Base-by-base conservation (phyloP, 2,797 vertebrate genomes). In the Siniperca scherzeri region DNA sequence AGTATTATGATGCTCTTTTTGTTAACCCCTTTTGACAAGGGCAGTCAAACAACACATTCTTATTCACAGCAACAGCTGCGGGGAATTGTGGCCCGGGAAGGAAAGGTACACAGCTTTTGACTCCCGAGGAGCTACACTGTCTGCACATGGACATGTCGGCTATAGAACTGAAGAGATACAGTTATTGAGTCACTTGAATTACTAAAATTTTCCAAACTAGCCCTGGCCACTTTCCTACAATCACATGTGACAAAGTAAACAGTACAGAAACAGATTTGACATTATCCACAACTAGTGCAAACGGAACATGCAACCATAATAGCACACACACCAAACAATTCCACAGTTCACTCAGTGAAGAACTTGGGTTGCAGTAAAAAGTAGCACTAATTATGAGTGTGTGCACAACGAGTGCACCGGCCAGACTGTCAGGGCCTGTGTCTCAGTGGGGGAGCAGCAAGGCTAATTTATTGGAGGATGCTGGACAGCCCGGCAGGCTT, bases 381-480 rank as follows among this genome's bases (percentile, higher is more conserved):
- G 66, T 66, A 74, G 60, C 48, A 80, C 78, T 78, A 73, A 84
- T 76, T 78, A 59, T 40, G 69, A 86, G 82, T 73, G 80, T 87
- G 83, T 69, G 71, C 66, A 74, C 77, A 82, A 80, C 9, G 42
- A 83, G 75, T 61, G 78, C 70, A 44, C 36, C 11, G 25, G 85
- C 80, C 91, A 93, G 84, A 86, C 85, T 78, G 86, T 81, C 84
- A 85, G 81, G 67, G 85, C 80, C 80, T 78, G 80, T 42, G 85
- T 84, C 79, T 89, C 84, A 67, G 87, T 60, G 78, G 86, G 86
- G 65, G 83, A 89, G 84, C 83, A 86, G 78, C 78, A 40, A 70
- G 65, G 88, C 85, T 94, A 93, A 95, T 96, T 94, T 95, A 94
- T 89, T 92, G 83, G 87, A 92, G 91, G 88, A 90, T 85, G 88